phyloP scores from a whole-genome alignment of 2,113 vertebrate species.

The Dascyllus trimaculatus region DNA sequence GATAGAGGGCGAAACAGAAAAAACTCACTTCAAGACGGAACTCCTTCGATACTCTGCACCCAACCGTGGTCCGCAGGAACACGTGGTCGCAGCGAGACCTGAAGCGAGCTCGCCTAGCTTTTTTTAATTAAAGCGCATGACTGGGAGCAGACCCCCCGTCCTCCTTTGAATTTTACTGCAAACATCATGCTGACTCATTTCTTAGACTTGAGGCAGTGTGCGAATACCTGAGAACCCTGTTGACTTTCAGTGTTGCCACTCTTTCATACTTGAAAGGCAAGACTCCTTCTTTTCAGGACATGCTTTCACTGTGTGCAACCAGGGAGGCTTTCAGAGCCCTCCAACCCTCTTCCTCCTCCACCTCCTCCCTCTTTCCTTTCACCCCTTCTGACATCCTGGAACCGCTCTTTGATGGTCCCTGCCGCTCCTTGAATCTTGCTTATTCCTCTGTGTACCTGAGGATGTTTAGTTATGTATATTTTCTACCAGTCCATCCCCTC shows the following conservation, averaged over 20 bases:
- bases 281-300: slow-evolving; percentile 67
- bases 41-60: slow-evolving; percentile 2
- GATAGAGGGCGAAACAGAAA: background rate
- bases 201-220: slow-evolving; percentile 41
- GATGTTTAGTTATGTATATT: slow-evolving; percentile 75
- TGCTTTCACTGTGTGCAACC: slow-evolving; percentile 56
- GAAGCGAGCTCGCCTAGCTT: slow-evolving; percentile 39
- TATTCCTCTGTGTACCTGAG: slow-evolving; percentile 66
- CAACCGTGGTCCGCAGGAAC: slow-evolving; percentile 31
- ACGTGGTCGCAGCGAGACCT: slow-evolving; percentile 1
- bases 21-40: slow-evolving; percentile 24
- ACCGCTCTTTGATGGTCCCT: slow-evolving; percentile 70
- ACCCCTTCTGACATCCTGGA: slow-evolving; percentile 70
- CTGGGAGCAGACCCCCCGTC: slow-evolving; percentile 44
- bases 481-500: slow-evolving; percentile 9
- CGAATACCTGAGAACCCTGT: slow-evolving; percentile 54
- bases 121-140: slow-evolving; percentile 72
- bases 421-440: slow-evolving; percentile 42
- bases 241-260: slow-evolving; percentile 57
- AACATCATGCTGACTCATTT: slow-evolving; percentile 75
- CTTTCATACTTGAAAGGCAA: slow-evolving; percentile 77
- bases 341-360: slow-evolving; percentile 9
- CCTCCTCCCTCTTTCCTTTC: slow-evolving; percentile 46
- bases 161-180: slow-evolving; percentile 44
- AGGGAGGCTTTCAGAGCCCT: slow-evolving; percentile 50